A percentile compares a stretch with the other conserved stretches of the same genome.
phyloP scores from a whole-genome alignment of 2,797 vertebrate genomes.

The Gambelia wislizenii region DNA sequence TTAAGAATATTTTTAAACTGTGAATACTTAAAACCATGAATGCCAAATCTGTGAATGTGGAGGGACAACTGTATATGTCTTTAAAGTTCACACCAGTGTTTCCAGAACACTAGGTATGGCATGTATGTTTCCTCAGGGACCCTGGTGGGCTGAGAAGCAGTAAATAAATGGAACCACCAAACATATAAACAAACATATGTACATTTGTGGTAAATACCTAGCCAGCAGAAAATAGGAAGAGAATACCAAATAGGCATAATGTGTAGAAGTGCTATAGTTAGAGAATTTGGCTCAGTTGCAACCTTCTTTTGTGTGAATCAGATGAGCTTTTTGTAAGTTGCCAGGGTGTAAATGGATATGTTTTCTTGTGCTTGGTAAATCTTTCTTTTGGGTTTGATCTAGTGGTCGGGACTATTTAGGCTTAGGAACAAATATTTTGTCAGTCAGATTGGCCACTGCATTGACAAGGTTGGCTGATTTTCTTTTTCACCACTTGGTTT shows the following conservation, averaged over 20 bases:
- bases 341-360: background rate
- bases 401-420: background rate
- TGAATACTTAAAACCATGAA: too few species aligned
- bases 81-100: slow-evolving; percentile 16
- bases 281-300: background rate
- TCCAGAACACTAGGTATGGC: background rate
- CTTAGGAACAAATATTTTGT: background rate
- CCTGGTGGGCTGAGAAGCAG: too few species aligned
- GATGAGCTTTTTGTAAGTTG: background rate
- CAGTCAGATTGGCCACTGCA: background rate
- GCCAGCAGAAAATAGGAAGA: background rate
- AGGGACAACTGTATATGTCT: background rate
- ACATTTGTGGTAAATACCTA: background rate
- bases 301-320: background rate
- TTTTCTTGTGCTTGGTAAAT: background rate
- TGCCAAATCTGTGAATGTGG: too few species aligned
- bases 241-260: background rate
- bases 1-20: too few species aligned
- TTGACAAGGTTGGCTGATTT: background rate
- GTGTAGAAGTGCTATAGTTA: background rate
- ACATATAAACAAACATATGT: too few species aligned
- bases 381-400: background rate
- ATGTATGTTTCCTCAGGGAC: background rate
- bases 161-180: background rate
- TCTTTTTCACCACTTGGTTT: background rate